Evolutionary conservation across 2,797 vertebrate species (phyloP).

Genomic region (Cottoperca gobio): DNA sequence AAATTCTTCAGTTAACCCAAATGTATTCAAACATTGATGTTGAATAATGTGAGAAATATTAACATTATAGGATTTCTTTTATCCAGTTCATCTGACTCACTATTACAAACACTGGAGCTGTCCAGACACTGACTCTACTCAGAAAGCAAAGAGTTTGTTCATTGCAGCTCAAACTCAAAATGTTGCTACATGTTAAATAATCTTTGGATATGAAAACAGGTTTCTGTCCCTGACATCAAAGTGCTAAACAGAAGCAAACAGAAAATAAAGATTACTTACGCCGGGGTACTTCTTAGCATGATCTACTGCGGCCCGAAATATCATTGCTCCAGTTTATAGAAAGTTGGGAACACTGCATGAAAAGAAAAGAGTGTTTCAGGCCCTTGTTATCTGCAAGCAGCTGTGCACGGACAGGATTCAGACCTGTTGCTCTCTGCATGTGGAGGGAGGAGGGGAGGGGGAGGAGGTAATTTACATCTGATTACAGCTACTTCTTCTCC

Average conservation of each 20-base stretch:
- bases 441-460: constrained; percentile 22
- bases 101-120: background rate
- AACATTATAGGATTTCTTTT: no score
- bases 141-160: background rate
- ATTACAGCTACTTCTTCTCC: constrained; percentile 60
- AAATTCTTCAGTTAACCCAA: background rate
- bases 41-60: constrained; percentile 1
- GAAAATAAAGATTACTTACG: constrained; percentile 65
- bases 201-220: background rate
- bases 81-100: no score
- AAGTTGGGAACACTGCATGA: constrained; percentile 7
- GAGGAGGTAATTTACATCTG: constrained; percentile 60
- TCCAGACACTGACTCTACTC: constrained; percentile 30
- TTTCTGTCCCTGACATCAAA: background rate
- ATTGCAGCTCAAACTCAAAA: background rate
- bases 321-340: constrained; percentile 43
- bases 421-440: constrained; percentile 70
- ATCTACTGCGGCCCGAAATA: constrained; percentile 66
- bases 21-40: background rate
- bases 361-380: constrained; percentile 14
- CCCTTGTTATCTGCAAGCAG: constrained; percentile 24
- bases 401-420: constrained; percentile 40
- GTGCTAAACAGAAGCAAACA: background rate
- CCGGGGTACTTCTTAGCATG: constrained; percentile 76
- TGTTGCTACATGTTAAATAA: background rate